phyloP scores from a whole-genome alignment of 2,797 vertebrate species.

The Stomatorhinus walkeri region DNA sequence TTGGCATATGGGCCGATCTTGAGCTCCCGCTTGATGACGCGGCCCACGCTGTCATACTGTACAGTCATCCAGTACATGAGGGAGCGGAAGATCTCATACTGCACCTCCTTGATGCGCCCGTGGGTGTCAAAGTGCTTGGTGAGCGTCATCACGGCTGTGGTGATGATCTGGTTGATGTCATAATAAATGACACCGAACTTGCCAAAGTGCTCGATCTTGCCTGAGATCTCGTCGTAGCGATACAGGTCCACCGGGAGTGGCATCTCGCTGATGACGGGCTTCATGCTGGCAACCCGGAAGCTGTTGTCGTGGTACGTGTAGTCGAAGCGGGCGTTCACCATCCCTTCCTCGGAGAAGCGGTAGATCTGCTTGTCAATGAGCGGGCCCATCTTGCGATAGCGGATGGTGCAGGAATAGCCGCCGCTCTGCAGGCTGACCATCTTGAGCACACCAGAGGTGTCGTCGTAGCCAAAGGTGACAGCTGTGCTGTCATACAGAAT shows the following conservation, averaged over 20 bases:
- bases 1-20: conserved; percentile 82
- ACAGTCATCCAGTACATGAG: conserved; percentile 90
- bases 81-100: conserved; percentile 81
- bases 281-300: conserved; percentile 80
- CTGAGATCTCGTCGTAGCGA: conserved; percentile 81
- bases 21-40: conserved; percentile 77
- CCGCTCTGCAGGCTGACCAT: conserved; percentile 83
- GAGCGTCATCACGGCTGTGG: conserved; percentile 80
- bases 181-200: conserved; percentile 87
- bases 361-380: conserved; percentile 83
- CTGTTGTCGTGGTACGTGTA: conserved; percentile 82
- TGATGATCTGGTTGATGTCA: conserved; percentile 83
- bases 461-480: conserved; percentile 77
- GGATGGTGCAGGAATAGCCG: conserved; percentile 80
- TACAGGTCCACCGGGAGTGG: conserved; percentile 80
- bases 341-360: conserved; percentile 80
- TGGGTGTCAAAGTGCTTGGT: conserved; percentile 84
- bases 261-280: conserved; percentile 78
- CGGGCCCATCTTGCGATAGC: conserved; percentile 78
- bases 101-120: conserved; percentile 80
- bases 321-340: conserved; percentile 83
- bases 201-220: conserved; percentile 82
- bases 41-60: conserved; percentile 80
- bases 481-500: conserved; percentile 78
- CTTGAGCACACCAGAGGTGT: conserved; percentile 75